Evolutionary conservation across 2,888 invertebrate genomes (phyloP).

Genomic region (Drosophila algonquin): DNA sequence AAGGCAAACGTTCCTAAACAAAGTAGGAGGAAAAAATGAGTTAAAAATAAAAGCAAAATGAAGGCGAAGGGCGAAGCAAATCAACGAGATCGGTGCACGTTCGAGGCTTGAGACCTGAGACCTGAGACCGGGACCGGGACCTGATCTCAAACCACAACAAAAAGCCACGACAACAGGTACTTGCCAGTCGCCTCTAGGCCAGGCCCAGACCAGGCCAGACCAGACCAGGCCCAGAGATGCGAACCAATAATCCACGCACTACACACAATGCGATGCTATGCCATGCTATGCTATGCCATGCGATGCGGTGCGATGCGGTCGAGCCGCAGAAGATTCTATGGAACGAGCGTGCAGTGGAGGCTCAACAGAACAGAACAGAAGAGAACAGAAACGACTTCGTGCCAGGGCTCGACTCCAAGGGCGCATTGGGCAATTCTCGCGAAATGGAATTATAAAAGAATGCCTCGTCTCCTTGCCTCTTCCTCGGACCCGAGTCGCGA

Average conservation of each 20-base stretch:
- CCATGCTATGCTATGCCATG: constrained; percentile 58
- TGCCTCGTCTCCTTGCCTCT: constrained; percentile 64
- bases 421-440: constrained; percentile 79
- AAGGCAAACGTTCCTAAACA: constrained; percentile 53
- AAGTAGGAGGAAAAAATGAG: constrained; percentile 52
- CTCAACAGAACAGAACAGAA: background rate
- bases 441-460: constrained; percentile 82
- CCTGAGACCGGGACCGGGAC: constrained; percentile 38
- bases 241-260: constrained; percentile 77
- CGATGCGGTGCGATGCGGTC: constrained; percentile 58
- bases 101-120: constrained; percentile 47
- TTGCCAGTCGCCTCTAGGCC: constrained; percentile 69
- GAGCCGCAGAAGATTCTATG: constrained; percentile 57
- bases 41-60: constrained; percentile 57
- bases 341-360: constrained; percentile 51
- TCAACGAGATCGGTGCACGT: constrained; percentile 79
- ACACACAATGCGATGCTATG: constrained; percentile 60
- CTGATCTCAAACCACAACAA: constrained; percentile 61
- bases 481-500: background rate
- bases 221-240: constrained; percentile 61
- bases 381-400: constrained; percentile 44
- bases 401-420: constrained; percentile 73
- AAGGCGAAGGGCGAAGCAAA: constrained; percentile 60
- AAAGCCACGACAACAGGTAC: constrained; percentile 74
- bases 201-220: constrained; percentile 34